Evolutionary conservation across 1,140 invertebrate genomes (phyloP).

Genomic region (Pogonomyrmex californicus): DNA sequence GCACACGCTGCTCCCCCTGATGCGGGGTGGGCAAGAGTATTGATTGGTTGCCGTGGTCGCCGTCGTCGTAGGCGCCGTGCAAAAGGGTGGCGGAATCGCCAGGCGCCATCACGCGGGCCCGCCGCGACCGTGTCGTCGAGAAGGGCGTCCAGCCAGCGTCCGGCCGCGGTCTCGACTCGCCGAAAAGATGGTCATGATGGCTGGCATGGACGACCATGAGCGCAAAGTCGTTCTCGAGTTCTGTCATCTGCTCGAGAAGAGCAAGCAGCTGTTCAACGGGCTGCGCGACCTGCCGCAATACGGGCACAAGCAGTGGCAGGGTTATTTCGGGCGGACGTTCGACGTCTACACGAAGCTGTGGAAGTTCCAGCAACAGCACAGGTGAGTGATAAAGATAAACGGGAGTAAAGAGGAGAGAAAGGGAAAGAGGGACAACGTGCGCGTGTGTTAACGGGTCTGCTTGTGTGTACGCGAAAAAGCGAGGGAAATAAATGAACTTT

Average conservation of each 20-base stretch:
- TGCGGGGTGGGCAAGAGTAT: conserved; percentile 81
- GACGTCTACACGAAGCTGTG: conserved; percentile 99
- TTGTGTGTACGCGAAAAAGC: conserved; percentile 17
- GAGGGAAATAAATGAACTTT: conserved; percentile 29
- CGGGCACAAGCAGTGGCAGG: conserved; percentile 99
- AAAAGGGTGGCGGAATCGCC: conserved; percentile 79
- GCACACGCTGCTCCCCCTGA: conserved; percentile 78
- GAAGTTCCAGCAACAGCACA: conserved; percentile 99
- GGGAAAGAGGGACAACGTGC: background rate
- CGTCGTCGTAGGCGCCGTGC: conserved; percentile 69
- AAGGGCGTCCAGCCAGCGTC: conserved; percentile 79
- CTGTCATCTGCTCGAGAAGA: conserved; percentile 98
- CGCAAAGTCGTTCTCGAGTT: conserved; percentile 98
- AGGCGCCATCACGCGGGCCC: conserved; percentile 84
- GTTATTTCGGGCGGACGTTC: conserved; percentile 98
- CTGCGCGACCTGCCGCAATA: conserved; percentile 98
- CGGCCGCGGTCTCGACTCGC: conserved; percentile 77
- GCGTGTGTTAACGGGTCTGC: background rate
- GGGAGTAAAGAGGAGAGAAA: background rate
- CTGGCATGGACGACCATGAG: conserved; percentile 94
- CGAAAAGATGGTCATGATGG: conserved; percentile 90
- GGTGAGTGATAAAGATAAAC: conserved; percentile 86
- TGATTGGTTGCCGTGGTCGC: conserved; percentile 77
- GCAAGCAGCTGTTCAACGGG: conserved; percentile 98
- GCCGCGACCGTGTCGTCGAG: conserved; percentile 79